Conservation (phyloP, 2,113 vertebrate species). For the Nesospiza acunhae region DNA sequence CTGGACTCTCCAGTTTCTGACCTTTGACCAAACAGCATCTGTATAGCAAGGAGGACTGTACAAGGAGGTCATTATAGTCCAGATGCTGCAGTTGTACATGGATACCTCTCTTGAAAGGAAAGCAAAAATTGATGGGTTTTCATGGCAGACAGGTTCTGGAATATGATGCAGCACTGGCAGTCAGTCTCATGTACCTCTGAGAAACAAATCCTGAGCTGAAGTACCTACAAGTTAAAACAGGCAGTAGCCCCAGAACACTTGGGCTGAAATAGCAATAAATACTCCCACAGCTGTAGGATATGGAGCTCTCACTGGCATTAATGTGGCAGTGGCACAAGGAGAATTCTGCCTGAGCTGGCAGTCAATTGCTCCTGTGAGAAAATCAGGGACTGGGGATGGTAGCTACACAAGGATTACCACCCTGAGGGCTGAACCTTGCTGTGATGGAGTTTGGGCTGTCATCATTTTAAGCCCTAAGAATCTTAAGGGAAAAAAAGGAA, state of each 20-base stretch:
- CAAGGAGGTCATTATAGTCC: background rate
- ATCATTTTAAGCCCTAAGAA: background rate
- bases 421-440: background rate
- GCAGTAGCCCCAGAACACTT: background rate
- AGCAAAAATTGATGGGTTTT: background rate
- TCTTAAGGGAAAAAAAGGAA: background rate
- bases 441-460: no score
- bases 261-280: background rate
- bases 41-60: fast-evolving
- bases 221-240: background rate
- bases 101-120: background rate
- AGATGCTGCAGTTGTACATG: background rate
- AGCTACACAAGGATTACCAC: background rate
- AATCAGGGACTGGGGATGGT: background rate
- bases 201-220: background rate
- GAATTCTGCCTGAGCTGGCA: background rate
- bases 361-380: background rate
- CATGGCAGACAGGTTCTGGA: background rate
- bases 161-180: background rate
- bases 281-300: background rate
- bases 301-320: background rate
- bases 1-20: background rate
- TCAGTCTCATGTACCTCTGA: background rate
- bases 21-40: background rate
- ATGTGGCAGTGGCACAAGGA: background rate